Percentiles rank a stretch among this genome's conserved stretches.
These are phyloP conservation scores for Mola mola DNA, from an alignment of 2,113 vertebrate species.

Conservation along the genomic window DNA sequence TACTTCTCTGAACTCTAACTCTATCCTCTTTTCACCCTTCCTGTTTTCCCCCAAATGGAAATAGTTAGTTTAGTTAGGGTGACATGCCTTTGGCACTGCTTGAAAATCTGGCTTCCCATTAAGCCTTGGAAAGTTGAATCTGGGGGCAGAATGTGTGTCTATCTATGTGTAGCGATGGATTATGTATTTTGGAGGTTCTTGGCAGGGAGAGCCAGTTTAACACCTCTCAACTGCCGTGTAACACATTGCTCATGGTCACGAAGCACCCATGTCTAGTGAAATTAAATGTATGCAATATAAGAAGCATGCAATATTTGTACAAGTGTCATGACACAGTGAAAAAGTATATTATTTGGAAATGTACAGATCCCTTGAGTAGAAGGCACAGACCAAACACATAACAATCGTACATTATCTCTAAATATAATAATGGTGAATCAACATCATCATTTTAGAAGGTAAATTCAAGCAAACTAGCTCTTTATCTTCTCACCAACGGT, in stretches of 20 bases:
- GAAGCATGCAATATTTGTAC: not conserved
- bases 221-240: slow-evolving; percentile 32
- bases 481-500: slow-evolving; percentile 40
- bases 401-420: no score
- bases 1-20: slow-evolving; percentile 41
- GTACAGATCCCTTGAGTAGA: no score
- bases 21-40: slow-evolving; percentile 38
- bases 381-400: no score
- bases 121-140: slow-evolving; percentile 70
- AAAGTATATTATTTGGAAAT: no score
- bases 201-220: slow-evolving; percentile 44
- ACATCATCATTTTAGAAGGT: slow-evolving; percentile 27
- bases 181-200: slow-evolving; percentile 42
- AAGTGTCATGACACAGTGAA: not conserved
- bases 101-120: slow-evolving; percentile 70
- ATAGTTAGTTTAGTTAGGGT: slow-evolving; percentile 60
- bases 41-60: slow-evolving; percentile 26
- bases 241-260: slow-evolving; percentile 21
- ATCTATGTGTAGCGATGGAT: slow-evolving; percentile 13
- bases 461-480: slow-evolving; percentile 26
- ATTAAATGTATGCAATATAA: not conserved
- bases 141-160: slow-evolving; percentile 49
- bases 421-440: slow-evolving; percentile 30
- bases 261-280: not conserved
- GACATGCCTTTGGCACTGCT: slow-evolving; percentile 60